These are phyloP conservation scores for Neodon shergylaensis DNA, from an alignment of 2,113 vertebrate genomes.

Conservation along the genomic window DNA sequence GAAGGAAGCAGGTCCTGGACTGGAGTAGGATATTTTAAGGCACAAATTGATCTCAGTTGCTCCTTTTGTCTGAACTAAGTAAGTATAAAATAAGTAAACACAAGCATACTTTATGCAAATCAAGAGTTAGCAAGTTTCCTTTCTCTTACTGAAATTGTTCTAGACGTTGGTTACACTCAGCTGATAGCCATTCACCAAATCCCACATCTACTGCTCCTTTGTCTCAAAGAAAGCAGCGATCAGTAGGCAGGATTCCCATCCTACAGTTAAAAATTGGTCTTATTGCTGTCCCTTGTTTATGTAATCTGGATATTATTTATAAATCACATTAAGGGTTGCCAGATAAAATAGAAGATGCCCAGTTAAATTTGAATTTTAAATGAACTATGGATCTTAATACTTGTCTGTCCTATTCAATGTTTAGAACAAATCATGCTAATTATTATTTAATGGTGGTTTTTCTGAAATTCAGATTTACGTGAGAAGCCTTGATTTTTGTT, in stretches of 20 bases:
- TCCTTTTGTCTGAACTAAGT: neutral
- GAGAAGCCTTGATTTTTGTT: neutral
- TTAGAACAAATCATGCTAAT: slow-evolving; percentile 7
- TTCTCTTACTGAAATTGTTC: slow-evolving; percentile 35
- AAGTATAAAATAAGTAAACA: slow-evolving; percentile 50
- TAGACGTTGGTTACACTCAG: slow-evolving; percentile 32
- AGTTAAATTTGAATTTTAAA: slow-evolving; percentile 46
- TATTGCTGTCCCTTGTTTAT: slow-evolving; percentile 4
- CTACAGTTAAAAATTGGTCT: slow-evolving; percentile 47
- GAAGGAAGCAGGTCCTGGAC: neutral
- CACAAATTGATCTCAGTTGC: neutral
- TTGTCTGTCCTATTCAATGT: neutral
- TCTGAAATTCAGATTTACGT: slow-evolving; percentile 38
- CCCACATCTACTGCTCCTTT: slow-evolving; percentile 34
- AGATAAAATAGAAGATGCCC: neutral
- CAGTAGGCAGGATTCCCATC: slow-evolving; percentile 30
- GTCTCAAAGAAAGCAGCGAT: neutral
- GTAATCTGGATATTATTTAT: slow-evolving; percentile 43
- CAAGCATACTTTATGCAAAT: neutral
- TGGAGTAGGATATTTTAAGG: neutral
- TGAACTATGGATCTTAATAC: neutral
- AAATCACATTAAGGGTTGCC: slow-evolving; percentile 9
- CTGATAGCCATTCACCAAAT: slow-evolving; percentile 54
- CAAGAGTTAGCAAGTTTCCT: neutral
- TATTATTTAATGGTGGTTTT: neutral